phyloP scores from a whole-genome alignment of 2,113 vertebrate species.

The Vireo altiloquus region DNA sequence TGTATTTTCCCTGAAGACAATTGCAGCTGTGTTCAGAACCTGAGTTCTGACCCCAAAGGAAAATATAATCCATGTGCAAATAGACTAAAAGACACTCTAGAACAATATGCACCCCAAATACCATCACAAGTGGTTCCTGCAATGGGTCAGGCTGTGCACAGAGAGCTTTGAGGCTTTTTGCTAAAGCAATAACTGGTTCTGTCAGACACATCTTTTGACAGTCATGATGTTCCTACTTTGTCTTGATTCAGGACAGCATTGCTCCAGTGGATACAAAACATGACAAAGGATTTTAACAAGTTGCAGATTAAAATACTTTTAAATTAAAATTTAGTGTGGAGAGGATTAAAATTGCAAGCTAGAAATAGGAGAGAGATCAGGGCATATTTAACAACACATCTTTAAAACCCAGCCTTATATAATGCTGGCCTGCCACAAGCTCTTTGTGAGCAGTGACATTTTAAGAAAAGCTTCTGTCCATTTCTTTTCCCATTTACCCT shows the following conservation, averaged over 20 bases:
- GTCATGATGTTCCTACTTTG: constrained; percentile 25
- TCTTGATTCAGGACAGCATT: constrained; percentile 41
- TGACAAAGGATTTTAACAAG: not conserved
- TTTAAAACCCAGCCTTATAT: not conserved
- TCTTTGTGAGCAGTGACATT: constrained; percentile 22
- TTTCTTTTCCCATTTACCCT: constrained; percentile 4
- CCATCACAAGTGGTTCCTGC: not conserved
- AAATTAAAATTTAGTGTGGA: not conserved
- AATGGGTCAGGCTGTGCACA: not conserved
- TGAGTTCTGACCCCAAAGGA: not conserved
- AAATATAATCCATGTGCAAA: not conserved
- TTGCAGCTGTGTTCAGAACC: not conserved
- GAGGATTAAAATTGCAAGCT: not conserved
- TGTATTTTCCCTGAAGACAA: not conserved
- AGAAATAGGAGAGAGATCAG: not conserved
- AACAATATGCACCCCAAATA: not conserved
- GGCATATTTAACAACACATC: not conserved
- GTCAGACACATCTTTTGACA: constrained; percentile 44
- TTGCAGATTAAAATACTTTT: not conserved
- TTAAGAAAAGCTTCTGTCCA: not conserved
- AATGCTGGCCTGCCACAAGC: not conserved
- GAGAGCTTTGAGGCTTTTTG: not conserved
- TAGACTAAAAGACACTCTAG: not conserved
- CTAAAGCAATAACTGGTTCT: constrained; percentile 12
- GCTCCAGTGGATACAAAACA: constrained; percentile 25